phyloP scores from a whole-genome alignment of 1,140 invertebrate species.

The Olivierus martensii region DNA sequence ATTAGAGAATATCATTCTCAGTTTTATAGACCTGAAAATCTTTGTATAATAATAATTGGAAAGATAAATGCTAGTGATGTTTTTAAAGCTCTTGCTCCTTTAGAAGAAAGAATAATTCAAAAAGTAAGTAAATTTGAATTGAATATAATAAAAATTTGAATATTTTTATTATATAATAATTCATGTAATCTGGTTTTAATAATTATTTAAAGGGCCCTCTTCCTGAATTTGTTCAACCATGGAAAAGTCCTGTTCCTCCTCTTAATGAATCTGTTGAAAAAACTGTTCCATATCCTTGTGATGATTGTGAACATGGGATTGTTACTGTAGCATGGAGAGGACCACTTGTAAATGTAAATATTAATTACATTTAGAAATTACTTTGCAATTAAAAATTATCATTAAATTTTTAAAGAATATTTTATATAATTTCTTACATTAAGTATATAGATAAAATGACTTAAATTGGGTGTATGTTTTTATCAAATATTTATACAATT shows the following conservation, averaged over 20 bases:
- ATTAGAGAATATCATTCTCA: conserved; percentile 62
- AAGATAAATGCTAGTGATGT: conserved; percentile 59
- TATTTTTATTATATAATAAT: not conserved
- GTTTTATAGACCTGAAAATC: conserved; percentile 82
- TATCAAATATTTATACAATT: no score
- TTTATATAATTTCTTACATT: no score
- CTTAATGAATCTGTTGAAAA: conserved; percentile 38
- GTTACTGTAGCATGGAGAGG: conserved; percentile 68
- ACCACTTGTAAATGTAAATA: conserved; percentile 30
- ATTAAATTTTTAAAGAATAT: no score
- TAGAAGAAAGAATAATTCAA: conserved; percentile 63
- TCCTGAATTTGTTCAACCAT: conserved; percentile 50
- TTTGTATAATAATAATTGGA: conserved; percentile 68
- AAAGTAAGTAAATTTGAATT: conserved; percentile 37
- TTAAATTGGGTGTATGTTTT: no score
- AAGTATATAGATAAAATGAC: no score
- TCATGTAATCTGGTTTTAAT: not conserved
- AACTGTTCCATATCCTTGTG: conserved; percentile 54
- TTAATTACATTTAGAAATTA: no score
- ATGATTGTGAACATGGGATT: conserved; percentile 71
- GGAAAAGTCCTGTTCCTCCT: conserved; percentile 53
- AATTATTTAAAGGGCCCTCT: conserved; percentile 35
- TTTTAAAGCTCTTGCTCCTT: conserved; percentile 50
- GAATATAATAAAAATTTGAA: not conserved
- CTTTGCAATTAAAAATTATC: no score